These are phyloP conservation scores for Daubentonia madagascariensis DNA, from an alignment of 2,113 vertebrate species.

Conservation along the genomic window DNA sequence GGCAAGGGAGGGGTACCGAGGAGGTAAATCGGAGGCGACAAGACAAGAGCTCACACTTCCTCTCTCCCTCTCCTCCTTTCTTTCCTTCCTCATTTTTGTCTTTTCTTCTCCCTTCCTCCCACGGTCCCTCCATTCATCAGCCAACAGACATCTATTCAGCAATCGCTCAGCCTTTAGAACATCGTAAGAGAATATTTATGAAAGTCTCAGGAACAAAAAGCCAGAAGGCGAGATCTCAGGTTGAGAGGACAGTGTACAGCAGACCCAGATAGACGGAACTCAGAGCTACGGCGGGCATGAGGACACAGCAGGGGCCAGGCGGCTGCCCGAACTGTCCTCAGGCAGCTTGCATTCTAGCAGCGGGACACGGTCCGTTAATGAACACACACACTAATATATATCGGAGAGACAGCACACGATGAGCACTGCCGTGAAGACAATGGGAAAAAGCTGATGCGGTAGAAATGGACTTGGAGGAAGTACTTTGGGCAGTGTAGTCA, in stretches of 20 bases:
- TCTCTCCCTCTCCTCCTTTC: not conserved
- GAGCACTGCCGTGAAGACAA: not conserved
- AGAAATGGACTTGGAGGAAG: not conserved
- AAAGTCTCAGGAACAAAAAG: not conserved
- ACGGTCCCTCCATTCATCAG: not conserved
- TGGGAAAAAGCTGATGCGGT: not conserved
- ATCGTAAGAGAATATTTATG: not conserved
- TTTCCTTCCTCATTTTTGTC: not conserved
- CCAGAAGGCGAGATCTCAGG: not conserved
- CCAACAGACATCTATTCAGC: not conserved
- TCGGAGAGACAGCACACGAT: not conserved
- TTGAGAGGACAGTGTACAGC: not conserved
- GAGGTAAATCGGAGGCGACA: not conserved
- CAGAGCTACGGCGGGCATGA: accelerated
- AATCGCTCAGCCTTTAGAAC: not conserved
- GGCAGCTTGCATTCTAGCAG: not conserved
- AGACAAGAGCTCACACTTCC: not conserved
- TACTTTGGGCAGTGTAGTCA: not conserved
- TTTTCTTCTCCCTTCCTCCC: not conserved
- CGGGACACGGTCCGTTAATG: not conserved
- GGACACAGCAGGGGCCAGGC: too few species aligned
- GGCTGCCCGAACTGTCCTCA: not conserved
- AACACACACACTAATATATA: not conserved
- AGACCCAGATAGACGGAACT: not conserved
- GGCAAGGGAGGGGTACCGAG: too few species aligned